Evolutionary conservation across 37 sponge, comb jelly and placozoan genomes (phyloP), one percentile per base, ranked within the genome.

Genomic region (Crambe crambe): DNA sequence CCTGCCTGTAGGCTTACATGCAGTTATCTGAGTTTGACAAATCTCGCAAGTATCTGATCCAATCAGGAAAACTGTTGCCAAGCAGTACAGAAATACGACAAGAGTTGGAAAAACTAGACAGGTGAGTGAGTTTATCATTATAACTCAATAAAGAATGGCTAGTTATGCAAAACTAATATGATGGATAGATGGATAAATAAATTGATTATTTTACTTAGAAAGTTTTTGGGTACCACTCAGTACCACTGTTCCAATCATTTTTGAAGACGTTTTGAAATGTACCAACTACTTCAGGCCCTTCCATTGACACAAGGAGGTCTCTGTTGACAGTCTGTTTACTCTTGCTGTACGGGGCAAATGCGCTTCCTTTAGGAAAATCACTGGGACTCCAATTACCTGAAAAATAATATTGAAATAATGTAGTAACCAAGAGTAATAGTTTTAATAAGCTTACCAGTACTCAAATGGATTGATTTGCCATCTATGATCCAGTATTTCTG

Each of bases 401-500:
- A 66, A 8, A 2, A n/a, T n/a, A n/a, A n/a, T n/a, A n/a, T n/a
- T n/a, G n/a, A n/a, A n/a, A n/a, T n/a, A n/a, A n/a, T n/a, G n/a
- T n/a, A n/a, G n/a, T n/a, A n/a, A n/a, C n/a, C n/a, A n/a, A n/a
- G n/a, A n/a, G n/a, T 23, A 12, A 15, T 41, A 18, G 37, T 30
- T 36, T 41, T 42, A 23, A 29, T 1, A 30, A 30, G 58, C 84
- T 71, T 31, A 90, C 95, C 95, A 36, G 95, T 87, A 67, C 92
- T 90, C 38, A 94, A 91, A 72, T 94, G 92, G 56, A 94, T 86
- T 26, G 76, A 74, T 18, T 86, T 80, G 64, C 80, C 59, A 74
- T 94, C 95, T 2, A 90, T 75, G 18, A 94, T 94, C 91, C 95
- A 94, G 35, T 81, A 87, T 89, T 94, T 94, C 58, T 94, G 85